phyloP scores from a whole-genome alignment of 2,113 vertebrate species.

The Crotalus horridus region DNA sequence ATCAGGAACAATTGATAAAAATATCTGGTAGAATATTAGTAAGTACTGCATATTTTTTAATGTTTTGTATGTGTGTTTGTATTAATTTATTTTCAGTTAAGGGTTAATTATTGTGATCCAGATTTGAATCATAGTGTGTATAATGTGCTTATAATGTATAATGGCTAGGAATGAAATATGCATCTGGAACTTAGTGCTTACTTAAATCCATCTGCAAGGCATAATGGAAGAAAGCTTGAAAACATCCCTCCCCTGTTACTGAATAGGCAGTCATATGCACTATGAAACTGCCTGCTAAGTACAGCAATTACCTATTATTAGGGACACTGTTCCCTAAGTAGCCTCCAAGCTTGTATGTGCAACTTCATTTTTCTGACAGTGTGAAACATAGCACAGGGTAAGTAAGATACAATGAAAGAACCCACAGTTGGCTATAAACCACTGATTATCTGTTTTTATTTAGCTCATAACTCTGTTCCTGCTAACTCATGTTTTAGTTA shows the following conservation, averaged over 20 bases:
- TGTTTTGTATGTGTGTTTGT: background rate
- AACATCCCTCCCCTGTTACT: background rate
- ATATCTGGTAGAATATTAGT: background rate
- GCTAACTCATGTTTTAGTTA: background rate
- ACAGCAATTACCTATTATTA: background rate
- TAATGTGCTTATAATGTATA: background rate
- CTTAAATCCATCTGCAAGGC: background rate
- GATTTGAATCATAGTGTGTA: background rate
- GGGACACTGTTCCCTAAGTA: background rate
- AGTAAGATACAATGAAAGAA: background rate
- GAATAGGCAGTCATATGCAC: background rate
- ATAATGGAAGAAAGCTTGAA: background rate
- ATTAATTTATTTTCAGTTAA: background rate
- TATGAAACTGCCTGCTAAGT: background rate
- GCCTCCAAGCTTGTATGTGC: background rate
- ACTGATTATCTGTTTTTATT: background rate
- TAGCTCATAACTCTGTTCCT: background rate
- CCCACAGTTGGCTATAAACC: background rate
- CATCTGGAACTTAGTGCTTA: background rate
- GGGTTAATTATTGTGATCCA: background rate
- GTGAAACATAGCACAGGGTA: background rate
- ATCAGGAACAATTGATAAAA: background rate
- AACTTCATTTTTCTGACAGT: background rate
- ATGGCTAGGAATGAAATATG: background rate
- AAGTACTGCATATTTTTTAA: background rate